These are phyloP conservation scores for Scaptomyza montana DNA, from an alignment of 1,140 invertebrate genomes.

Conservation along the genomic window DNA sequence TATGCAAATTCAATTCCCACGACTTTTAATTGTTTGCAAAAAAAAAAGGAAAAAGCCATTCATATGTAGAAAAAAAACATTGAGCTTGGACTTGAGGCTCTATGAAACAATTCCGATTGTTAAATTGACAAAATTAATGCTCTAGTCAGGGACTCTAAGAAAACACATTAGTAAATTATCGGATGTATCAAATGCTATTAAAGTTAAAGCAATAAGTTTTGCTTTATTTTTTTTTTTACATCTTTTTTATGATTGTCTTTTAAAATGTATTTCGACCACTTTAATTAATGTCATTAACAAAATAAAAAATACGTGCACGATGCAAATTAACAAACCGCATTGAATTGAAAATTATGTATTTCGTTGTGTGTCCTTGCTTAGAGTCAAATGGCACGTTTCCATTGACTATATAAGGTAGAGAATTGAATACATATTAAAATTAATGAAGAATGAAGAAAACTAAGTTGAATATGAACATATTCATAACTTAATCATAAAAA, in stretches of 20 bases:
- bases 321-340: conserved; percentile 49
- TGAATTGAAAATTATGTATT: conserved; percentile 34
- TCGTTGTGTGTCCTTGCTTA: not conserved
- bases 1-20: conserved; percentile 78
- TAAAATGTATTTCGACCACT: conserved; percentile 32
- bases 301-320: conserved; percentile 12
- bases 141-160: conserved; percentile 15
- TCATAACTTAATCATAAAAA: too few species aligned
- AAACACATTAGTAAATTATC: conserved; percentile 30
- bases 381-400: not conserved
- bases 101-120: conserved; percentile 47
- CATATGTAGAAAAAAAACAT: conserved; percentile 37
- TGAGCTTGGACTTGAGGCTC: conserved; percentile 40
- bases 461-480: not conserved
- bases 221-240: not conserved
- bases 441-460: too few species aligned
- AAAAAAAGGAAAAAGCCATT: conserved; percentile 38
- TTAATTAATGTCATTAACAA: conserved; percentile 53
- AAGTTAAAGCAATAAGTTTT: not conserved
- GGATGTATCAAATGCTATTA: conserved; percentile 15
- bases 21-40: conserved; percentile 69
- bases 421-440: not conserved
- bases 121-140: conserved; percentile 28
- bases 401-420: conserved; percentile 7
- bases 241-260: conserved; percentile 8